Evolutionary conservation across 2,888 invertebrate genomes (phyloP), one percentile per base, ranked within the genome.

Genomic region (Pteria penguin): DNA sequence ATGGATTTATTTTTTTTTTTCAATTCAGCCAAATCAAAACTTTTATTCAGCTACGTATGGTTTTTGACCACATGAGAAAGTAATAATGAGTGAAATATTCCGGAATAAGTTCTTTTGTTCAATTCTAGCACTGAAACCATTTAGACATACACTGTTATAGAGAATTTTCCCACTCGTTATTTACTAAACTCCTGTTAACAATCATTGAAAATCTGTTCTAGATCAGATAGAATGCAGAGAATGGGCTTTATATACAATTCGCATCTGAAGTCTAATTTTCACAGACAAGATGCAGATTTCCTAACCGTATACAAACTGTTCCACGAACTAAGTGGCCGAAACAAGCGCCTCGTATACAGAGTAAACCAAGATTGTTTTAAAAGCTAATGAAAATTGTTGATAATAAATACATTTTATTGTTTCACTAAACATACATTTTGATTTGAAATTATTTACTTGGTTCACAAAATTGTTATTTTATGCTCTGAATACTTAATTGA

Each of bases 321-420:
- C 18, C 45, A 45, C 45, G 8, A 18, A 18, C 11, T 45, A 45
- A 45, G 45, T 45, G 45, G 45, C 18, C 45, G 45, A 18, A 8
- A 18, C n/a, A n/a, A n/a, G 24, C 26, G 32, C 24, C n/a, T 1
- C 22, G 32, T 11, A 55, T 22, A 33, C n/a, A 61, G 61, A 31
- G 57, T 77, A 73, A 77, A 77, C 72, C 57, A 33, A 32, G 58
- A 31, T 69, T 73, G 76, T 73, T 77, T 65, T 67, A 73, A 77
- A 77, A 69, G 72, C 58, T 60, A 77, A 77, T 73, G 72, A 72
- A 18, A 33, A 45, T 61, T 72, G 76, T 77, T 77, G 69, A 77
- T 63, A 55, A 68, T 70, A 68, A 69, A 77, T 72, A 77, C 45
- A 36, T 66, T 52, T 72, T 77, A 77, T 77, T 77, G 76, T 73